These are phyloP conservation scores for Epinotia bilunana DNA, from an alignment of 2,888 invertebrate genomes.

Conservation along the genomic window DNA sequence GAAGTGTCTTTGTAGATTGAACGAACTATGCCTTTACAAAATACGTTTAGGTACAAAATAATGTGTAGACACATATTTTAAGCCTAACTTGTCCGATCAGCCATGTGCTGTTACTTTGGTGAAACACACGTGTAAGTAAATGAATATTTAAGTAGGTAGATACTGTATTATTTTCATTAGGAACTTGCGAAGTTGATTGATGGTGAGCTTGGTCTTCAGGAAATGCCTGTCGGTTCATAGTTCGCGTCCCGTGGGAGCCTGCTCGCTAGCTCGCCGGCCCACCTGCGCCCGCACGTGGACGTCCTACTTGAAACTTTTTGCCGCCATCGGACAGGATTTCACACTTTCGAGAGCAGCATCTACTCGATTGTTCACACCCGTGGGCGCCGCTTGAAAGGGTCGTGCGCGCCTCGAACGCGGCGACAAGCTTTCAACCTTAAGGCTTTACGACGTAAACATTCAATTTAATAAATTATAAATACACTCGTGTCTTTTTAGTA, in stretches of 20 bases:
- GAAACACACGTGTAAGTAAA: neutral
- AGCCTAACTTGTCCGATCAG: neutral
- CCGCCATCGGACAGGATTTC: constrained; percentile 60
- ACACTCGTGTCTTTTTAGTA: neutral
- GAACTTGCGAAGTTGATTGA: constrained; percentile 59
- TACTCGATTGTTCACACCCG: constrained; percentile 59
- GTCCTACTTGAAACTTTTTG: constrained; percentile 61
- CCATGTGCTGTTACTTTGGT: neutral
- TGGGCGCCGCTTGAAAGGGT: neutral
- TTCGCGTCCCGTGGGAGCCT: constrained; percentile 74
- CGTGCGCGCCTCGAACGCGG: neutral
- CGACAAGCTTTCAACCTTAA: constrained; percentile 9
- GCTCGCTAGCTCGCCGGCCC: constrained; percentile 51
- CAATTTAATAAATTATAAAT: neutral
- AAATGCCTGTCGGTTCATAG: constrained; percentile 68
- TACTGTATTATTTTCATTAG: constrained; percentile 54
- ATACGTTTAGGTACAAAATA: neutral
- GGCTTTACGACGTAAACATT: neutral
- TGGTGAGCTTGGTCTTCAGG: constrained; percentile 55
- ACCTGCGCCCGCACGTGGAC: constrained; percentile 69
- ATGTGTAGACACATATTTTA: neutral
- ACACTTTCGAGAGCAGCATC: constrained; percentile 65
- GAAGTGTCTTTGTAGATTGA: neutral
- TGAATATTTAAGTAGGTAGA: neutral
- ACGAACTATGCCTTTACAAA: neutral